Evolutionary conservation across 1,140 invertebrate genomes (phyloP).

Genomic region (Listronotus oregonensis): DNA sequence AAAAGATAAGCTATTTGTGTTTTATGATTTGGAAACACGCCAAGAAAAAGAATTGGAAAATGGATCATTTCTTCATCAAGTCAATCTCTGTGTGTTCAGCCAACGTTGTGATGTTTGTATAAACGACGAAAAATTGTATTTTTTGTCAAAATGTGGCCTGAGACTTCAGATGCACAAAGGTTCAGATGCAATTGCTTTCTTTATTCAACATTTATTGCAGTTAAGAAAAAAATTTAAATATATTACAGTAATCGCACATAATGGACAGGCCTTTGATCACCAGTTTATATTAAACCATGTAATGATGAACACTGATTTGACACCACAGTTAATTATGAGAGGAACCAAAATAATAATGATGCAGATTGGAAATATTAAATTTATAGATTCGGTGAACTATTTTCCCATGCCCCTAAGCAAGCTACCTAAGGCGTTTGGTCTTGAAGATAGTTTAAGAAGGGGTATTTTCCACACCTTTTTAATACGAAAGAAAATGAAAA

Average conservation of each 20-base stretch:
- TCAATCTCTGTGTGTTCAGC: constrained; percentile 24
- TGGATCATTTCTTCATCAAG: constrained; percentile 12
- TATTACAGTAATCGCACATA: constrained; percentile 15
- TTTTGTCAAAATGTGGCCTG: constrained; percentile 12
- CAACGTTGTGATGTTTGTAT: constrained; percentile 23
- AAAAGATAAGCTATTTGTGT: constrained; percentile 27
- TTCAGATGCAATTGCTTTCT: neutral
- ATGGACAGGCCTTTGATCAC: constrained; percentile 19
- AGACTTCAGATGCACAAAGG: neutral
- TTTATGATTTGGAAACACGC: constrained; percentile 33
- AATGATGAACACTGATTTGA: constrained; percentile 9
- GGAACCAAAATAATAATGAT: constrained; percentile 29
- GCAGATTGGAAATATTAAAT: constrained; percentile 10
- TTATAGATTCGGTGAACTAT: constrained; percentile 26
- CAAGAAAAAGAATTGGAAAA: constrained; percentile 24
- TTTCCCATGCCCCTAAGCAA: constrained; percentile 23
- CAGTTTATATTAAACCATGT: constrained; percentile 20
- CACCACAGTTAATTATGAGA: constrained; percentile 15
- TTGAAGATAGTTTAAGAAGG: constrained; percentile 13
- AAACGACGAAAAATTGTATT: neutral
- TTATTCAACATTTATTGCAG: constrained; percentile 8
- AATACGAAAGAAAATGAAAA: constrained; percentile 7
- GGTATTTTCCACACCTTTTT: constrained; percentile 17
- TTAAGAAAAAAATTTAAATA: constrained; percentile 16
- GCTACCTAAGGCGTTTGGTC: constrained; percentile 8